Conservation (phyloP, 1,140 invertebrate genomes). For the Eulimnadia texana region DNA sequence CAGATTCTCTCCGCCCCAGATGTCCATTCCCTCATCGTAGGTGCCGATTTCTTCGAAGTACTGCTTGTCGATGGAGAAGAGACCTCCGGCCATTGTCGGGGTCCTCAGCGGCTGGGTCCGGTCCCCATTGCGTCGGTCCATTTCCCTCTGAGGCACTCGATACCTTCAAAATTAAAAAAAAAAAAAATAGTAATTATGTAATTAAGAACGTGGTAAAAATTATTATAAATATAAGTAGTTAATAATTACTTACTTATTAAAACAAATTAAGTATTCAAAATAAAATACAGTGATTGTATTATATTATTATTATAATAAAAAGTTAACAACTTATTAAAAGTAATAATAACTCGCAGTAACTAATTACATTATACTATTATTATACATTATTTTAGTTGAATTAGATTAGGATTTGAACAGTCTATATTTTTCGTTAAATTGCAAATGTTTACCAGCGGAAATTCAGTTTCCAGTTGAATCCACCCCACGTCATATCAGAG, state of each 20-base stretch:
- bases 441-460: conserved; percentile 79
- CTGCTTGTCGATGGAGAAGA: conserved; percentile 72
- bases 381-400: conserved; percentile 58
- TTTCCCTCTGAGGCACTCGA: conserved; percentile 84
- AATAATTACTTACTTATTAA: too few relatives aligned
- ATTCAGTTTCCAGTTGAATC: conserved; percentile 79
- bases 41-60: conserved; percentile 84
- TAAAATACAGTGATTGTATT: too few relatives aligned
- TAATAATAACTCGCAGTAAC: too few relatives aligned
- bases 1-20: conserved; percentile 86
- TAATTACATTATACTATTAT: conserved; percentile 26
- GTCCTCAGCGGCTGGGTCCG: conserved; percentile 63
- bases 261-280: too few relatives aligned
- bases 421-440: conserved; percentile 45
- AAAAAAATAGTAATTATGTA: conserved; percentile 1
- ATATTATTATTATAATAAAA: too few relatives aligned
- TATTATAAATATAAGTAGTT: too few relatives aligned
- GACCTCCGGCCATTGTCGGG: conserved; percentile 56
- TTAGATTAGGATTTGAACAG: conserved; percentile 30
- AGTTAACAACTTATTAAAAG: too few relatives aligned
- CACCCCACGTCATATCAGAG: conserved; percentile 51
- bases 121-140: conserved; percentile 50
- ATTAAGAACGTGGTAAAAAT: too few relatives aligned
- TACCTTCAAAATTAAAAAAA: conserved; percentile 48
- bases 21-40: conserved; percentile 52